These are phyloP conservation scores for Myripristis murdjan DNA, from an alignment of 2,797 vertebrate genomes.

Conservation along the genomic window DNA sequence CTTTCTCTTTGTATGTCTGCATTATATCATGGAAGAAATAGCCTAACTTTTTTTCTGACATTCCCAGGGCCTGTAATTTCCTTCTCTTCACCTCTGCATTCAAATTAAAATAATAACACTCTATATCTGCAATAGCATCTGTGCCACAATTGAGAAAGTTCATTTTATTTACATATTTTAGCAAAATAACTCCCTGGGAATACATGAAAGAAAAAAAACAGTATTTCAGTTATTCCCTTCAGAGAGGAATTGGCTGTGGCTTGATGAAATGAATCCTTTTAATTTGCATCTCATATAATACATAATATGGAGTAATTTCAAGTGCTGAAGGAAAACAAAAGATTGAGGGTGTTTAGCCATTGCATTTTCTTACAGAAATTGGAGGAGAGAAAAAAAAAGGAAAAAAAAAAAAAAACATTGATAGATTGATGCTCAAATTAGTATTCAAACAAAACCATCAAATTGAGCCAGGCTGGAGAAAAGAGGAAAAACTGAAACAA, in stretches of 20 bases:
- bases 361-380: slow-evolving; percentile 52
- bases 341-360: slow-evolving; percentile 60
- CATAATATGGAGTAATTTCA: slow-evolving; percentile 73
- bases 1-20: background rate
- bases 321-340: slow-evolving; percentile 62
- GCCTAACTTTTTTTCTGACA: background rate
- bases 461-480: slow-evolving; percentile 54
- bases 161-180: slow-evolving; percentile 63
- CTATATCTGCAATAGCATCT: slow-evolving; percentile 22
- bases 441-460: slow-evolving; percentile 71
- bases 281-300: slow-evolving; percentile 79
- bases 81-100: slow-evolving; percentile 7
- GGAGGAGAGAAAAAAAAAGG: too few relatives aligned
- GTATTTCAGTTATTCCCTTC: slow-evolving; percentile 58
- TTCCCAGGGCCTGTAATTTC: slow-evolving; percentile 10
- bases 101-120: slow-evolving; percentile 25
- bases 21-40: background rate
- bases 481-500: slow-evolving; percentile 41
- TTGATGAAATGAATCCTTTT: slow-evolving; percentile 80
- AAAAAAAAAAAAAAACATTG: slow-evolving; percentile 48
- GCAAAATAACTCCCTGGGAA: slow-evolving; percentile 46
- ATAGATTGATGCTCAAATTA: slow-evolving; percentile 69
- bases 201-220: slow-evolving; percentile 43
- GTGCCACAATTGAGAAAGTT: slow-evolving; percentile 36
- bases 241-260: slow-evolving; percentile 53